Percentiles rank a stretch among this genome's conserved stretches.
Conservation (phyloP, 2,113 vertebrate species). For the Ceuthmochares aereus region DNA sequence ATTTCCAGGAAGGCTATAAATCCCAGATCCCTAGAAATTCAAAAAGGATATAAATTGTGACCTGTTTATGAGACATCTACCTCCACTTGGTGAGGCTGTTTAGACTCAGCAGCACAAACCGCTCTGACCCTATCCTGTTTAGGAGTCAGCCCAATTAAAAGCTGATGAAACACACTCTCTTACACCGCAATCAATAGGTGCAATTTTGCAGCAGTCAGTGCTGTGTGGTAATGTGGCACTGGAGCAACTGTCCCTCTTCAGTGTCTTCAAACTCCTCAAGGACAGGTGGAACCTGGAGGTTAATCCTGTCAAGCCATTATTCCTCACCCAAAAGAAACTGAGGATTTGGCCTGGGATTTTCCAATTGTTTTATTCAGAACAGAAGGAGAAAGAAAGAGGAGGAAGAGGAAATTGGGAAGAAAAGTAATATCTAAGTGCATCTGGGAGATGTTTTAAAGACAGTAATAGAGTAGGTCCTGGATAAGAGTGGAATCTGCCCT, state of each 20-base stretch:
- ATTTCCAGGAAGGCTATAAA: neutral
- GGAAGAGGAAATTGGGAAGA: neutral
- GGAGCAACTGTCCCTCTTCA: neutral
- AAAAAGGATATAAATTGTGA: neutral
- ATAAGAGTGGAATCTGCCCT: slow-evolving; percentile 77
- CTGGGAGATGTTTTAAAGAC: slow-evolving; percentile 66
- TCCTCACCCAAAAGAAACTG: neutral
- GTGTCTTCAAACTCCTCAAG: neutral
- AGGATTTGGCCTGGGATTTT: slow-evolving; percentile 1
- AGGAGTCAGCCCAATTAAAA: slow-evolving; percentile 57
- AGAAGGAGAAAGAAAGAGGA: neutral
- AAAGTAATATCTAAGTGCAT: slow-evolving; percentile 37
- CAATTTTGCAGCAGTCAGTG: slow-evolving; percentile 27
- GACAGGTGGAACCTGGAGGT: neutral
- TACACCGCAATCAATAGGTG: slow-evolving; percentile 33
- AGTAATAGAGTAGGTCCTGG: slow-evolving; percentile 36
- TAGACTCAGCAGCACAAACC: slow-evolving; percentile 27
- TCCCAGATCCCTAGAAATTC: neutral
- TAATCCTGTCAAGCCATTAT: slow-evolving; percentile 1
- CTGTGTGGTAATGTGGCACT: neutral
- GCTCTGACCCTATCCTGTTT: slow-evolving; percentile 43
- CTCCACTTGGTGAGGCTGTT: neutral
- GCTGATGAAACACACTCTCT: slow-evolving; percentile 55
- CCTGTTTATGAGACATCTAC: slow-evolving; percentile 17
- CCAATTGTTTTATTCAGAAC: neutral